Base-by-base conservation (phyloP, 2,888 invertebrate species). In the Monoplex corrugatus region DNA sequence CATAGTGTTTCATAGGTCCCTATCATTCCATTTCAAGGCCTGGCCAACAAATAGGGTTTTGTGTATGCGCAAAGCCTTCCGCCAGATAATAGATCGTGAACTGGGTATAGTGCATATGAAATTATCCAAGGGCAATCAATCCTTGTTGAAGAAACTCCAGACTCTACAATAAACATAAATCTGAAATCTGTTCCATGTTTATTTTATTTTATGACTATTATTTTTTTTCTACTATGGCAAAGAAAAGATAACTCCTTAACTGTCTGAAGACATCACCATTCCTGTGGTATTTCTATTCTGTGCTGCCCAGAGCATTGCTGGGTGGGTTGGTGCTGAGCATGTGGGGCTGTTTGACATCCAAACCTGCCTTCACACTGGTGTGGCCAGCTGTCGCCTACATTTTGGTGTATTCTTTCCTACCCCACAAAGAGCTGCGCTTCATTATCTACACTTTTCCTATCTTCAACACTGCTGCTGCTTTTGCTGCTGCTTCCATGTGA, bases 261-360 rank as follows among this genome's bases (percentile, higher is more conserved):
- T 84, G 0, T 32, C 0, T 16, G 85, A 90, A 94, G 94, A 96
- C 95, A 38, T 92, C 92, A 13, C 99, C 99, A 89, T 99, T 99
- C 96, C 96, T 98, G 1, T 99, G 99, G 99, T 99, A 99, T 96
- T 99, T 99, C 96, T 99, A 99, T 96, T 99, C 99, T 0, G 99
- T 99, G 0, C 96, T 99, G 75, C 99, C 99, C 0, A 97, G 99
- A 89, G 98, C 98, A 0, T 97, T 99, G 95, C 98, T 98, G 0
- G 97, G 97, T 0, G 98, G 98, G 43, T 95, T 98, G 43, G 94
- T 98, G 16, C 97, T 99, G 84, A 97, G 96, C n/a, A 96, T 96
- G 0, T 57, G 95, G 92, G 96, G 98, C 92, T 98, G 94, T 13
- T 92, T 93, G 68, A 44, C 95, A 68, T 95, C 99, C 95, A 96